These are phyloP conservation scores for Baryphthengus martii DNA, from an alignment of 2,113 vertebrate genomes.

Conservation along the genomic window DNA sequence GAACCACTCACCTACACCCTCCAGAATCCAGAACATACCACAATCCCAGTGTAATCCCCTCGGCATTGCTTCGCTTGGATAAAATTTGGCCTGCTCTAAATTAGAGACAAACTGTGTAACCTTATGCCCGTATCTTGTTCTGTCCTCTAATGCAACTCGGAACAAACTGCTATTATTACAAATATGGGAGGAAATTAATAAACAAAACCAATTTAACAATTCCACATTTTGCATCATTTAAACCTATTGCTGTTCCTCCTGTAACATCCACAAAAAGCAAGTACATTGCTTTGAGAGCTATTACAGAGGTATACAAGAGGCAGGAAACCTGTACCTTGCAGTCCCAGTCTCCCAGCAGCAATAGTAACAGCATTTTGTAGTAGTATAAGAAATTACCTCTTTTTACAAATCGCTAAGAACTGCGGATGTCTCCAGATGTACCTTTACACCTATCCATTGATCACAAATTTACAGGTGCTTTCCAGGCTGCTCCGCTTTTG, in stretches of 20 bases:
- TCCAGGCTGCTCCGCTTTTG: neutral
- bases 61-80: rapidly evolving
- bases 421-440: neutral
- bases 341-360: neutral
- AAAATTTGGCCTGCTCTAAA: neutral
- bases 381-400: neutral
- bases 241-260: neutral
- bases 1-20: neutral
- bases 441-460: neutral
- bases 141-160: neutral
- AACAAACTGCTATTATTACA: neutral
- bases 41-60: neutral
- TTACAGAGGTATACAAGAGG: neutral
- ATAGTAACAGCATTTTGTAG: neutral
- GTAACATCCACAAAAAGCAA: neutral
- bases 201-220: neutral
- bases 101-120: neutral
- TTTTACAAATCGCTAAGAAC: neutral
- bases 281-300: neutral
- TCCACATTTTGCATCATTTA: neutral
- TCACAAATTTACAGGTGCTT: neutral
- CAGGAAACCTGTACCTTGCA: neutral
- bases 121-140: neutral
- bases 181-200: rapidly evolving
- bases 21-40: neutral